Percentiles rank a stretch among this genome's conserved stretches.
These are phyloP conservation scores for Amphiprion percula DNA, from an alignment of 2,113 vertebrate genomes.

Conservation along the genomic window DNA sequence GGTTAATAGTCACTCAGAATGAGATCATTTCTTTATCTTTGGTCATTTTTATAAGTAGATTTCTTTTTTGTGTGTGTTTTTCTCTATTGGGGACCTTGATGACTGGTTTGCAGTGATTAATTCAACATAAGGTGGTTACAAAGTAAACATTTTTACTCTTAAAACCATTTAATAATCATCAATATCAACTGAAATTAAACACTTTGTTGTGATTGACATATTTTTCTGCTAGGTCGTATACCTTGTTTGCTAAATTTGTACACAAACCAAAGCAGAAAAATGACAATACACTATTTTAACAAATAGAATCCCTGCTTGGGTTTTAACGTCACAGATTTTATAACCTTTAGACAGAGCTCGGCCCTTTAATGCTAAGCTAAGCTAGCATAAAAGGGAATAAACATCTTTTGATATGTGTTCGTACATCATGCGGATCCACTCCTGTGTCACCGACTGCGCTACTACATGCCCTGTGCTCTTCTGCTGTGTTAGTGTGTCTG, in stretches of 20 bases:
- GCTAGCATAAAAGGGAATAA: not conserved
- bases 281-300: not conserved
- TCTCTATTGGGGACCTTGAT: too few species aligned
- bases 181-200: too few species aligned
- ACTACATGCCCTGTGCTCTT: not conserved
- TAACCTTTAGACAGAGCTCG: not conserved
- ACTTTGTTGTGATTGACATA: too few species aligned
- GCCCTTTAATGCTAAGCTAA: not conserved
- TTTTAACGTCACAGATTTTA: not conserved
- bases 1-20: too few species aligned
- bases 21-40: too few species aligned
- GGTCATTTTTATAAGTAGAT: too few species aligned
- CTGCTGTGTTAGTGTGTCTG: slow-evolving; percentile 11
- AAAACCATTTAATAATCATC: too few species aligned
- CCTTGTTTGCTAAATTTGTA: not conserved
- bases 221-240: not conserved
- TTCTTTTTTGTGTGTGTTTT: too few species aligned
- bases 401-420: not conserved
- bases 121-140: too few species aligned
- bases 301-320: too few species aligned
- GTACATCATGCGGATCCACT: not conserved
- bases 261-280: not conserved
- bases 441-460: not conserved
- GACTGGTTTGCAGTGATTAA: too few species aligned
- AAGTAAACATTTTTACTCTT: too few species aligned